Conservation (phyloP, 2,797 vertebrate genomes). For the Anisognathus igniventris region DNA sequence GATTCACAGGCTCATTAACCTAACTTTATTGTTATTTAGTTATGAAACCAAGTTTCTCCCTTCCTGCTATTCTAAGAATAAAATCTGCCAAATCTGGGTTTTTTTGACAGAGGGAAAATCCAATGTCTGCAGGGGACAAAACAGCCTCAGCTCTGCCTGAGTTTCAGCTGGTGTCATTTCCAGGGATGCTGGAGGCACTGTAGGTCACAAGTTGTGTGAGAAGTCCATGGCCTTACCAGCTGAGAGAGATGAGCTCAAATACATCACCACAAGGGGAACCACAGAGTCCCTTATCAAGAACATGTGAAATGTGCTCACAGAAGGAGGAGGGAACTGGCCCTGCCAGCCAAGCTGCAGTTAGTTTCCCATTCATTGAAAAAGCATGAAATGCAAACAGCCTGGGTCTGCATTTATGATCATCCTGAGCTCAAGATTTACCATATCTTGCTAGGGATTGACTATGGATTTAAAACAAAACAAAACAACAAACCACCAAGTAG, state of each 20-base stretch:
- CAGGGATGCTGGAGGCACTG: neutral
- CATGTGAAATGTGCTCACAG: neutral
- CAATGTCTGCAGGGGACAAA: neutral
- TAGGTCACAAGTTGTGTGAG: neutral
- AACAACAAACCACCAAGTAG: neutral
- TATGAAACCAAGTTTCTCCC: slow-evolving; percentile 19
- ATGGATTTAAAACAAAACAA: neutral
- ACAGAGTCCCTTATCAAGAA: neutral
- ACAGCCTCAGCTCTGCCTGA: neutral
- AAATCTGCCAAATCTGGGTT: neutral
- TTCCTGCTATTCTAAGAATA: slow-evolving; percentile 14
- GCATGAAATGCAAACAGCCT: neutral
- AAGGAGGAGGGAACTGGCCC: neutral
- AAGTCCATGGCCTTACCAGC: neutral
- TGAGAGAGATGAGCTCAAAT: neutral
- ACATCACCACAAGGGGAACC: neutral
- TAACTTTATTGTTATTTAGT: neutral
- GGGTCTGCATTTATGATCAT: neutral
- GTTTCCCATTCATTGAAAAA: neutral
- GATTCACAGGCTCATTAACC: neutral
- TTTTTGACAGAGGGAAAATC: neutral
- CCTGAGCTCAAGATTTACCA: neutral
- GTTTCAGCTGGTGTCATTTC: neutral
- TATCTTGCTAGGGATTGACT: neutral
- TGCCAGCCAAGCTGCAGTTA: neutral